These are phyloP conservation scores for Taenaris catops DNA, from an alignment of 2,888 invertebrate species.

Conservation along the genomic window DNA sequence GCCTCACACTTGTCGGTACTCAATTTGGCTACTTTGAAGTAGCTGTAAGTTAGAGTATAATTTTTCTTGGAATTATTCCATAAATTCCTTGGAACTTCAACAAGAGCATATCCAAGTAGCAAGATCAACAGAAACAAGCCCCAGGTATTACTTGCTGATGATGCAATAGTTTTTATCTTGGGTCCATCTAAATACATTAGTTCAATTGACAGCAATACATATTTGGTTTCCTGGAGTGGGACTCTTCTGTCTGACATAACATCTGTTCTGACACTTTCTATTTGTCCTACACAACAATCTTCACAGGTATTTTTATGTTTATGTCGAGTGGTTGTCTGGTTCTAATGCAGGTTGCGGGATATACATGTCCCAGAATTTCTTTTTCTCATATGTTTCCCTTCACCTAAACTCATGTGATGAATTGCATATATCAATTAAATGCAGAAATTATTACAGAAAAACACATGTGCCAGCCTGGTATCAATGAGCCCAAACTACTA, in stretches of 20 bases:
- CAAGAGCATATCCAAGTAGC: slow-evolving; percentile 95
- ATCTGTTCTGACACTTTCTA: slow-evolving; percentile 50
- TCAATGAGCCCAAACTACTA: too few species aligned
- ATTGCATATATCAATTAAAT: too few species aligned
- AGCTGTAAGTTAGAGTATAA: slow-evolving; percentile 90
- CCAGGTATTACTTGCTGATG: slow-evolving; percentile 99
- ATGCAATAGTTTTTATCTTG: slow-evolving; percentile 97
- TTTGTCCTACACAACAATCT: slow-evolving; percentile 65
- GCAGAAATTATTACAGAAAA: too few species aligned
- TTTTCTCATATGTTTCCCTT: too few species aligned
- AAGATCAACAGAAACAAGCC: slow-evolving; percentile 96
- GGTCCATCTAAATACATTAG: slow-evolving; percentile 85
- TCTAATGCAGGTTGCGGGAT: too few species aligned
- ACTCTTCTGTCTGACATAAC: slow-evolving; percentile 60
- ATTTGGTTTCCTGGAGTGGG: slow-evolving; percentile 69
- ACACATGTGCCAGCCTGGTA: too few species aligned
- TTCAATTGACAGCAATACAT: slow-evolving; percentile 58
- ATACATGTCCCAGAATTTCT: too few species aligned
- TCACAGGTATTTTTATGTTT: slow-evolving; percentile 67
- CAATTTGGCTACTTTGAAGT: slow-evolving; percentile 96
- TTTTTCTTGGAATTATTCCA: slow-evolving; percentile 95
- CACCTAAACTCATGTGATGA: too few species aligned
- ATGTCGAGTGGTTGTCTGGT: too few species aligned
- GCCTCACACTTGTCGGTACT: slow-evolving; percentile 98
- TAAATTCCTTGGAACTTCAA: slow-evolving; percentile 94